Base-by-base conservation (phyloP, 2,888 invertebrate genomes). In the Sesamia inferens region DNA sequence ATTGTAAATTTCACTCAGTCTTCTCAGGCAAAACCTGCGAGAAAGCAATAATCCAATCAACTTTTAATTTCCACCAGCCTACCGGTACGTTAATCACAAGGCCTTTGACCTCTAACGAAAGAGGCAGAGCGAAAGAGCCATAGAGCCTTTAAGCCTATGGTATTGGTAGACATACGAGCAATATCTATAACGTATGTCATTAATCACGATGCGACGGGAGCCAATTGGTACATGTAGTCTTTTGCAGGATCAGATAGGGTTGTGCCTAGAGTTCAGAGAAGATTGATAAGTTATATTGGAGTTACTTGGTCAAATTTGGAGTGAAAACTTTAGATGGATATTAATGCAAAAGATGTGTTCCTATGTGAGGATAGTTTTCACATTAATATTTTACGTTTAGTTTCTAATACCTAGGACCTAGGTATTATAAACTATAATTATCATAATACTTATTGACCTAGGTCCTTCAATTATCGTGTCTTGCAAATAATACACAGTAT, bases 201-300 rank as follows among this genome's bases (percentile, higher is more conserved):
- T 87, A 87, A 87, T 87, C 85, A 83, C 55, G 11, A 44, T 61
- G 51, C 14, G 78, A 76, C 81, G 74, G 81, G 71, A 78, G 79
- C 74, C 74, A 70, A 77, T 79, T 54, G 31, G 13, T 72, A 78
- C 70, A 74, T 51, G 74, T 48, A 48, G 47, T 65, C 65, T 74
- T 63, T 68, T 63, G 68, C 64, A 47, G 55, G 71, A 61, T 71
- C 42, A 16, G 24, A n/a, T 76, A 85, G 85, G 85, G 87, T 47
- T 85, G 54, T 55, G 62, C 7, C 13, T 4, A 63, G 24, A 57
- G 24, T 10, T 51, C 47, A 54, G 3, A 7, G 42, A 16, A 65
- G 48, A 63, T 51, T 5, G 13, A 65, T 42, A 31, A 67, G 24
- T 55, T 0, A 59, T 1, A 5, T 1, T 10, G 5, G 19, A 31